Evolutionary conservation across 2,113 vertebrate genomes (phyloP), one percentile per base, ranked within the genome.

Genomic region (Mugil cephalus): DNA sequence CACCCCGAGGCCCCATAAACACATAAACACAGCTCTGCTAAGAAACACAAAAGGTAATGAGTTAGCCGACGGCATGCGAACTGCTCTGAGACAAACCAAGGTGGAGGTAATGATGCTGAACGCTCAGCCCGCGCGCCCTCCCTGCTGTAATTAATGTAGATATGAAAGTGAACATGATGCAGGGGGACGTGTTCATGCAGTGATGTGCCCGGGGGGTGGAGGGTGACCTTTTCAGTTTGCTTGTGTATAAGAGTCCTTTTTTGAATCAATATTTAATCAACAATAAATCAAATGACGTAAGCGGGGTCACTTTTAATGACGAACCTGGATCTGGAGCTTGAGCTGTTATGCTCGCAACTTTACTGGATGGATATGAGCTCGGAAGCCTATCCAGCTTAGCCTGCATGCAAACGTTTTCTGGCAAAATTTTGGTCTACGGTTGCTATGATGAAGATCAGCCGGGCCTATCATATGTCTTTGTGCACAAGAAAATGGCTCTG

Each of bases 31-130:
- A 38, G 50, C 73, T 39, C 66, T 9, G 10, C 56, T 55, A 43
- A 68, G 52, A 72, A 77, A 70, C 65, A 85, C 88, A 77, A 54
- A 59, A 79, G 74, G 64, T 68, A 78, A 86, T 68, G 82, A 64
- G 59, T 68, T 77, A 70, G 74, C 61, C 74, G 74, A 69, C 70
- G 9, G 70, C 13, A 13, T 17, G 7, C 1, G 0, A 64, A 69
- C 24, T 59, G 19, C 63, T 38, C 15, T 8, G 67, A 80, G 79
- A 68, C 69, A 64, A 69, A 82, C 87, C 80, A 69, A 79, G 72
- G 68, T 35, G 35, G 77, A 58, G 76, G 67, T 86, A 86, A 86
- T 84, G 86, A 73, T 54, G 82, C 71, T 13, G 67, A 83, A 83
- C 67, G 19, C 60, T 83, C 68, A 10, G 59, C 66, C 56, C 13